Percentiles rank a stretch among this genome's conserved stretches.
phyloP scores from a whole-genome alignment of 1,140 invertebrate genomes.

The Procambarus clarkii region DNA sequence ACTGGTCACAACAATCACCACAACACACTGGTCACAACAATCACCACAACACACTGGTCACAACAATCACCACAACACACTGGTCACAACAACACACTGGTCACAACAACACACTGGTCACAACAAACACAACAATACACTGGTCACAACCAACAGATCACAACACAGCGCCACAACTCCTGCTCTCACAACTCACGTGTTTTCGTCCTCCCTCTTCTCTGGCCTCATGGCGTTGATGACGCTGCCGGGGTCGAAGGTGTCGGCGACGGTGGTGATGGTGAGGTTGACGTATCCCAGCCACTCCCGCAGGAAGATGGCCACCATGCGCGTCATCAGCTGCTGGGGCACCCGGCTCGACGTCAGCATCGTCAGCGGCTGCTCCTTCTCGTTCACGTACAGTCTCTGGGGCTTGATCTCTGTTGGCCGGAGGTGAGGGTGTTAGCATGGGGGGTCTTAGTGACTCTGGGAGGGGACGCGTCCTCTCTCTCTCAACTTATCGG shows the following conservation, averaged over 20 bases:
- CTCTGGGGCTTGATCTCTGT: slow-evolving; percentile 43
- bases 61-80: too few species aligned
- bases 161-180: too few species aligned
- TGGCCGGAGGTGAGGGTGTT: background rate
- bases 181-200: background rate
- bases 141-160: too few species aligned
- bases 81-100: too few species aligned
- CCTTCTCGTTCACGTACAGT: slow-evolving; percentile 49
- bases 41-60: too few species aligned
- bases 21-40: too few species aligned
- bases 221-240: slow-evolving; percentile 43
- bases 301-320: slow-evolving; percentile 57
- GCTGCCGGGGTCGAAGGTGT: slow-evolving; percentile 39
- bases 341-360: slow-evolving; percentile 46
- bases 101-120: too few species aligned
- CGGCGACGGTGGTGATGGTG: slow-evolving; percentile 48
- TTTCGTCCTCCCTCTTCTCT: background rate
- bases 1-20: too few species aligned
- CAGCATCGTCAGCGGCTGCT: slow-evolving; percentile 46
- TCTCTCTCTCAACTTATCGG: too few species aligned
- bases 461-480: too few species aligned
- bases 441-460: too few species aligned
- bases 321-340: slow-evolving; percentile 57
- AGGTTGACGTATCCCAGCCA: slow-evolving; percentile 63
- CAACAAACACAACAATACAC: too few species aligned